Base-by-base conservation (phyloP, 92 coral and sea anemone genomes). In the Virgularia gustaviana region DNA sequence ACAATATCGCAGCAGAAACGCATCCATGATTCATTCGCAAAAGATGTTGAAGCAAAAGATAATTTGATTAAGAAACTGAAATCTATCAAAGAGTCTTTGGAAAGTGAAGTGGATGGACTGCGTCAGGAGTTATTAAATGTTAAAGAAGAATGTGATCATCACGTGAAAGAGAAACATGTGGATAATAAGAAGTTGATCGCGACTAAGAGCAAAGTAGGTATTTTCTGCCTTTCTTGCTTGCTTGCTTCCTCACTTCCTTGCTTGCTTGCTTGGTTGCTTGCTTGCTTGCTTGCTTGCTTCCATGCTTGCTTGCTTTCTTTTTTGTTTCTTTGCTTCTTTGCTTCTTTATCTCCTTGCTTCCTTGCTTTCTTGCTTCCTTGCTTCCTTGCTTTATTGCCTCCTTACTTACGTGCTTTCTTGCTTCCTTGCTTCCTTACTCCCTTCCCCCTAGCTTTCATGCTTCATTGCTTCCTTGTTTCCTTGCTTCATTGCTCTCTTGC, bases 51-150 rank as follows among this genome's bases (percentile, higher is more conserved):
- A 5, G 86, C 90, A 10, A 92, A 89, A 45, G 98, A 89, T 36
- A 89, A 87, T 15, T 81, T 92, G 51, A 86, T 92, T 30, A 85
- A 81, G 55, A 82, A 89, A 37, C 83, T 92, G 19, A 92, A 92
- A 78, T 83, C 96, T 76, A 86, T 86, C 41, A 92, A 92, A 59
- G 90, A 89, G 62, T 86, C 92, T 2, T 80, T 92, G 60, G 96
- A 92, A 47, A 80, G 81, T 65, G 98, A 92, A 73, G 94, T 87
- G 30, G 90, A 92, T 33, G 78, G 90, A 39, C 72, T 92, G 36
- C 89, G 86, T 64, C 88, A 89, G 19, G 94, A 92, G 41, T 55
- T 92, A 79, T 83, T 80, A 27, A 75, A 78, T 2, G 60, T 72
- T 85, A 89, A 85, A 72, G 82, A 81, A 18, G 85, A 89, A 71